These are phyloP conservation scores for Ochlodes sylvanus DNA, from an alignment of 2,888 invertebrate genomes.

Conservation along the genomic window DNA sequence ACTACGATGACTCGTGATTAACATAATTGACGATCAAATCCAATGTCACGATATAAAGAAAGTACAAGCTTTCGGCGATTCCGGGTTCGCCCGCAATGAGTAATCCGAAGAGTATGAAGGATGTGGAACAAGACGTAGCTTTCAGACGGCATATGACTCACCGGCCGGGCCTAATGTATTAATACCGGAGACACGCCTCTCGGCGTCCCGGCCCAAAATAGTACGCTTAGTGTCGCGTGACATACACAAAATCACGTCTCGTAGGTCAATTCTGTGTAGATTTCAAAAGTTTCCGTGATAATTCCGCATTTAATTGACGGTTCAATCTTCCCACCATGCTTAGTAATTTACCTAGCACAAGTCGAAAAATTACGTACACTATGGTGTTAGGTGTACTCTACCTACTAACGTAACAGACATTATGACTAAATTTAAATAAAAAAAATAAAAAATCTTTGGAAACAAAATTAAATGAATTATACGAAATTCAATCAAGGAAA, in stretches of 20 bases:
- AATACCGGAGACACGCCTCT: constrained; percentile 83
- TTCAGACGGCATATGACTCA: constrained; percentile 80
- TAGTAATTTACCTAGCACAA: too few species aligned
- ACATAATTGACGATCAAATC: constrained; percentile 34
- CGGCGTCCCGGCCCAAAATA: constrained; percentile 78
- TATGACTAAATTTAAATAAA: too few species aligned
- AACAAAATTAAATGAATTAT: too few species aligned
- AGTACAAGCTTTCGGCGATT: constrained; percentile 56
- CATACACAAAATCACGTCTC: constrained; percentile 65
- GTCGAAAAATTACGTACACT: too few species aligned
- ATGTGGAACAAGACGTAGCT: constrained; percentile 80
- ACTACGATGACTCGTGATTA: neutral
- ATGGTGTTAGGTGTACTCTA: too few species aligned
- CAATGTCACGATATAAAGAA: constrained; percentile 45
- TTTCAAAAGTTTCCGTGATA: constrained; percentile 7
- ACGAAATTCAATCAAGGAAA: constrained; percentile 45
- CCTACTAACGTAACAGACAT: too few species aligned
- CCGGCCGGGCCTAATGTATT: constrained; percentile 70
- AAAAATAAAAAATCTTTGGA: too few species aligned
- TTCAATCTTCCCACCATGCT: too few species aligned
- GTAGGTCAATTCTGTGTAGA: constrained; percentile 48
- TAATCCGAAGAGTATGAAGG: constrained; percentile 77
- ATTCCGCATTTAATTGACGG: too few species aligned
- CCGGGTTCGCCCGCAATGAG: constrained; percentile 79
- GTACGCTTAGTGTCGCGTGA: constrained; percentile 75